These are phyloP conservation scores for Nesoenas mayeri DNA, from an alignment of 2,113 vertebrate species.

Conservation along the genomic window DNA sequence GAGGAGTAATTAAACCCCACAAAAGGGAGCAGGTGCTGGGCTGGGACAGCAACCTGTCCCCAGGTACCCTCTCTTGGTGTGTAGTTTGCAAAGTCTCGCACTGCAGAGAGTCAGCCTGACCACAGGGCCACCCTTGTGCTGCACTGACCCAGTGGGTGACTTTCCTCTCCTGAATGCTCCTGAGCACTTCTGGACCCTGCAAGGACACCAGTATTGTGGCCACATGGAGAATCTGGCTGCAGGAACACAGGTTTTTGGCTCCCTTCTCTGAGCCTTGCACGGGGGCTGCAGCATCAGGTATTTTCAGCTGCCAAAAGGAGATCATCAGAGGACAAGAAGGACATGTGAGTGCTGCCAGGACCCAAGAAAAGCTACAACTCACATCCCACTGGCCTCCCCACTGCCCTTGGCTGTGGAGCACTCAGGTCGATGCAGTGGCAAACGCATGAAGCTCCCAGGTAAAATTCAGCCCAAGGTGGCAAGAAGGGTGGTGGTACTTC, in stretches of 20 bases:
- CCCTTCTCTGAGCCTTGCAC: not conserved
- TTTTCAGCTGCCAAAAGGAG: not conserved
- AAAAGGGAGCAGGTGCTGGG: not conserved
- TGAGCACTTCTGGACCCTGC: not conserved
- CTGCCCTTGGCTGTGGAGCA: not conserved
- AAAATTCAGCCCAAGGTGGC: not conserved
- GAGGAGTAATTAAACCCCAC: not conserved
- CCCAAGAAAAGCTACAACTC: not conserved
- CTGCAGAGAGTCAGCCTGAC: not conserved
- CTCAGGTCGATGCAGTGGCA: too few relatives aligned
- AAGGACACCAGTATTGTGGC: not conserved
- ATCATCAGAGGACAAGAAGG: not conserved
- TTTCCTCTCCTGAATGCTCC: not conserved
- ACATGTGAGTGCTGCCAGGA: not conserved
- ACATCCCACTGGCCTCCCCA: fast-evolving
- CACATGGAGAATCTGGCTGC: fast-evolving
- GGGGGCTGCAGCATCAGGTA: not conserved
- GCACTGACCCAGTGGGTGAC: too few relatives aligned
- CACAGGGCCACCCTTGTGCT: not conserved
- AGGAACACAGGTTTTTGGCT: fast-evolving
- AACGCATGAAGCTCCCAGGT: too few relatives aligned
- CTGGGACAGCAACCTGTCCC: not conserved
- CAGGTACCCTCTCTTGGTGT: not conserved
- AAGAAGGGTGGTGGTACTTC: not conserved
- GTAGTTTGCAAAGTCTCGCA: not conserved